phyloP scores from a whole-genome alignment of 2,888 invertebrate species.

The Limnephilus marmoratus region DNA sequence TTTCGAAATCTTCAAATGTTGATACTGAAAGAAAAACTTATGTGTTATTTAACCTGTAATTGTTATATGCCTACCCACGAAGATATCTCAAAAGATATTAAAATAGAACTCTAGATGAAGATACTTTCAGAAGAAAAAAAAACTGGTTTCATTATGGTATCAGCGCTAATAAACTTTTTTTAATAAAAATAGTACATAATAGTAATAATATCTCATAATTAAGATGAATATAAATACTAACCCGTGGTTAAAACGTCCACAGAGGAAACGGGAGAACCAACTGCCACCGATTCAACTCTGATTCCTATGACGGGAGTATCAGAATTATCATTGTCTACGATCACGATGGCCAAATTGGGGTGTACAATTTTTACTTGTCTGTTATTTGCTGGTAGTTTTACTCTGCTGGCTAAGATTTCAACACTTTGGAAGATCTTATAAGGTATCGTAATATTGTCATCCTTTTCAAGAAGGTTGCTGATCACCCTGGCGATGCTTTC shows the following conservation, averaged over 20 bases:
- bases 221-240: constrained; percentile 11
- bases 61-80: no score
- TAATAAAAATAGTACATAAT: no score
- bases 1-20: constrained; percentile 67
- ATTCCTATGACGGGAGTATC: constrained; percentile 52
- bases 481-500: constrained; percentile 68
- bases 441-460: constrained; percentile 67
- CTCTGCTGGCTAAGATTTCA: constrained; percentile 56
- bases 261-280: constrained; percentile 48
- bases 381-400: constrained; percentile 46
- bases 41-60: background rate
- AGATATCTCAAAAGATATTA: no score
- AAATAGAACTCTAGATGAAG: no score
- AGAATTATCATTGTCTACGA: constrained; percentile 46
- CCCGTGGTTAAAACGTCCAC: constrained; percentile 52
- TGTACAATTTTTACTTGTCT: constrained; percentile 49
- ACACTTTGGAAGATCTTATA: constrained; percentile 47
- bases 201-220: no score
- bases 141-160: background rate
- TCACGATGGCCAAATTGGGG: constrained; percentile 59
- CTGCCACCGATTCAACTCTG: constrained; percentile 35
- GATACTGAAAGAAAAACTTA: constrained; percentile 65
- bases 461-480: constrained; percentile 73
- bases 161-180: no score
- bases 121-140: no score